Conservation (phyloP, 2,113 vertebrate species). For the Plecotus auritus region DNA sequence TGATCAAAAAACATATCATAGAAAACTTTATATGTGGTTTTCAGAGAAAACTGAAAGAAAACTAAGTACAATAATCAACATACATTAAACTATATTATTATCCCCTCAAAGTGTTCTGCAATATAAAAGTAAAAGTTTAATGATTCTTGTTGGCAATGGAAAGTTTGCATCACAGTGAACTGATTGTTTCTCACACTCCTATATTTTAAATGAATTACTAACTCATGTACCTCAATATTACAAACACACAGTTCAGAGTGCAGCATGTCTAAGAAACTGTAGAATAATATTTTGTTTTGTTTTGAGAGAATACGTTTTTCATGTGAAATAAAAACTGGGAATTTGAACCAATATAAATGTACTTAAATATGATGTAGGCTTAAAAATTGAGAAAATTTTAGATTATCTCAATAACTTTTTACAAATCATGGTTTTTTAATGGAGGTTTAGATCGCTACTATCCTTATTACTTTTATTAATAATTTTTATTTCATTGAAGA, state of each 20-base stretch:
- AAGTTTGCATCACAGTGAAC: background rate
- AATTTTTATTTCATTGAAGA: slow-evolving; percentile 14
- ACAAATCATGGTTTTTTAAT: background rate
- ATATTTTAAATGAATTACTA: slow-evolving; percentile 7
- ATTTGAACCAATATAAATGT: background rate
- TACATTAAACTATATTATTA: background rate
- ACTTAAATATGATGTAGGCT: background rate
- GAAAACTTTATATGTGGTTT: background rate
- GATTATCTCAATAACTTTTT: background rate
- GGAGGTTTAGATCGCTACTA: background rate
- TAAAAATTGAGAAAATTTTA: background rate
- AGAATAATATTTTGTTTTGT: background rate
- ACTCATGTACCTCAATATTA: background rate
- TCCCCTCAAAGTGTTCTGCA: background rate
- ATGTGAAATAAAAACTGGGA: background rate
- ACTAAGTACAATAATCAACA: background rate
- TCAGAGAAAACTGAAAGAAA: slow-evolving; percentile 10
- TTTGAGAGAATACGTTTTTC: background rate
- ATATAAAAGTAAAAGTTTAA: background rate
- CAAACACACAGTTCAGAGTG: background rate
- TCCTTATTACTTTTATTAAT: background rate
- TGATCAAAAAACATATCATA: background rate
- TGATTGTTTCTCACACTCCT: background rate
- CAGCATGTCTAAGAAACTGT: background rate
- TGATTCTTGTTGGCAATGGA: background rate